A percentile compares a stretch with the other conserved stretches of the same genome.
Conservation (phyloP, 2,888 invertebrate species). For the Therioaphis trifolii region DNA sequence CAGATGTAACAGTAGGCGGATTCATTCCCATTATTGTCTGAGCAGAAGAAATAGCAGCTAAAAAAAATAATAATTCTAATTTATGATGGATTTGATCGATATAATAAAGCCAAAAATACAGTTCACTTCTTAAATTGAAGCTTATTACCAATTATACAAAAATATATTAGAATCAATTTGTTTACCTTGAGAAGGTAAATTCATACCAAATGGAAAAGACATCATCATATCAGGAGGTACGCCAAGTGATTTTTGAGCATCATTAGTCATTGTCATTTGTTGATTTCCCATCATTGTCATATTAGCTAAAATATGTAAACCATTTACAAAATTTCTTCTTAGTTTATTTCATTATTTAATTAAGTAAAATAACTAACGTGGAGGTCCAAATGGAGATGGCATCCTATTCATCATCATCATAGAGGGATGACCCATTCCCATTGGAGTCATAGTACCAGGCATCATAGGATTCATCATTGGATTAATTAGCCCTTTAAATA, state of each 20-base stretch:
- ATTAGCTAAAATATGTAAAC: slow-evolving; percentile 42
- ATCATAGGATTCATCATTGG: slow-evolving; percentile 60
- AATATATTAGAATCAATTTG: background rate
- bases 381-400: slow-evolving; percentile 65
- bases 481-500: slow-evolving; percentile 57
- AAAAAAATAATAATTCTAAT: too few species aligned
- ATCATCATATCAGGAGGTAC: slow-evolving; percentile 60
- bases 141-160: too few species aligned
- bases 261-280: slow-evolving; percentile 54
- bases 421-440: slow-evolving; percentile 53
- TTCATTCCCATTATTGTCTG: slow-evolving; percentile 48
- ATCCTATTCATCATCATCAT: slow-evolving; percentile 65
- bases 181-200: slow-evolving; percentile 52
- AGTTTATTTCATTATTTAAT: too few species aligned
- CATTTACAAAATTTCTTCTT: background rate
- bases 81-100: background rate
- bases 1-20: slow-evolving; percentile 43
- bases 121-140: background rate
- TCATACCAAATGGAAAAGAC: slow-evolving; percentile 59
- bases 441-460: slow-evolving; percentile 48
- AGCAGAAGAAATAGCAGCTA: slow-evolving; percentile 56
- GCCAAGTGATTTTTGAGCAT: slow-evolving; percentile 49
- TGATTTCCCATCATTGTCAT: slow-evolving; percentile 54
- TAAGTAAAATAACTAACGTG: slow-evolving; percentile 64
- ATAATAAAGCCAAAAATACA: background rate